phyloP scores from a whole-genome alignment of 2,113 vertebrate genomes.

The Actinemys pallida region DNA sequence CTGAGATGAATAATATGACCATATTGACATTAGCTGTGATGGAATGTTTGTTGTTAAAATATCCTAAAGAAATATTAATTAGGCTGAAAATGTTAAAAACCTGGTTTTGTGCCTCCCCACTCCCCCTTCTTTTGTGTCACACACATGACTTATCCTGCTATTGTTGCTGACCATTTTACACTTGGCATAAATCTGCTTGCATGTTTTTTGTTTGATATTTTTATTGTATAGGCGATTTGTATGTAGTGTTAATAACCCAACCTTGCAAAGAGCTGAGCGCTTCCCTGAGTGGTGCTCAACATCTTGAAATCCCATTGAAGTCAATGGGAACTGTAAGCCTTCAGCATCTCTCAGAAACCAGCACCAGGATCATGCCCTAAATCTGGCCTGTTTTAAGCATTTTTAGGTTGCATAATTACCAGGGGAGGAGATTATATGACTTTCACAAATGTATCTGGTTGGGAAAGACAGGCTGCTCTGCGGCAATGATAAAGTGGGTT shows the following conservation, averaged over 20 bases:
- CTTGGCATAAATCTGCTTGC: background rate
- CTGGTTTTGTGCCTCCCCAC: background rate
- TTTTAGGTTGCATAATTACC: constrained; percentile 6
- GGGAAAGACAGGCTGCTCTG: background rate
- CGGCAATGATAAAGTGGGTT: background rate
- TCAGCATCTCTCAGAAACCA: background rate
- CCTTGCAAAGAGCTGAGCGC: background rate
- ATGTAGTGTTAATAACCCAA: background rate
- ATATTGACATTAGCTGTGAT: background rate
- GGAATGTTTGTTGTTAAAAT: constrained; percentile 41
- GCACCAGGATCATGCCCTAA: background rate
- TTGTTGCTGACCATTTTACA: constrained; percentile 22
- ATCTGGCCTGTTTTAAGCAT: constrained; percentile 10
- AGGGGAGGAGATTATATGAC: background rate
- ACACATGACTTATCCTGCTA: background rate
- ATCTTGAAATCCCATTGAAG: background rate
- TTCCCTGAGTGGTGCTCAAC: background rate
- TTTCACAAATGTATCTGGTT: constrained; percentile 17
- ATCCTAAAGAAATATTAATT: constrained; percentile 36
- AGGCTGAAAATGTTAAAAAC: constrained; percentile 28
- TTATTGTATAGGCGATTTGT: background rate
- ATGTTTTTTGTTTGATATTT: background rate
- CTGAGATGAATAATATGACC: constrained; percentile 29
- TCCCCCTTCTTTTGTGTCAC: background rate
- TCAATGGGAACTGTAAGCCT: background rate